Conservation (phyloP, 1,140 invertebrate species). For the Anastatus disparis region DNA sequence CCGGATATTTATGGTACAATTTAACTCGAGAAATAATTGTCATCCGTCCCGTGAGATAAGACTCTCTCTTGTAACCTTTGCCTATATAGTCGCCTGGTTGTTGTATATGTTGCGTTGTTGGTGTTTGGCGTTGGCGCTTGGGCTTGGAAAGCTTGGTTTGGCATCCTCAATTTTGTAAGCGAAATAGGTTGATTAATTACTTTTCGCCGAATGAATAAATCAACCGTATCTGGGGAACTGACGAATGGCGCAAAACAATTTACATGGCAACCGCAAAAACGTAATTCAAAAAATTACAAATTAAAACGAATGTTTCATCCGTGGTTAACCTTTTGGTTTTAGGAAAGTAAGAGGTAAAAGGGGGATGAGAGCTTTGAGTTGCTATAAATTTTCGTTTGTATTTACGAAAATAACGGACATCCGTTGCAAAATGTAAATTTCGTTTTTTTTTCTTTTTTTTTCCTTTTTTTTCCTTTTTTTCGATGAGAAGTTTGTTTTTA, state of each 20-base stretch:
- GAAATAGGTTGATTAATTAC: slow-evolving; percentile 28
- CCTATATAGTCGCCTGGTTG: too few relatives aligned
- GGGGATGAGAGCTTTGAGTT: not conserved
- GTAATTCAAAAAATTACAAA: slow-evolving; percentile 13
- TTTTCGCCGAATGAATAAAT: slow-evolving; percentile 5
- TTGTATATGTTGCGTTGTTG: too few relatives aligned
- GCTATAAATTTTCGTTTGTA: not conserved
- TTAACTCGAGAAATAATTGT: slow-evolving; percentile 40
- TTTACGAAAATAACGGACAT: too few relatives aligned
- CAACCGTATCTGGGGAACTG: too few relatives aligned
- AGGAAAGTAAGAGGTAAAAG: not conserved
- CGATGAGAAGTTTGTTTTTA: too few relatives aligned
- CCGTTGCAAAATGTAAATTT: too few relatives aligned
- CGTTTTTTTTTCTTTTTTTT: too few relatives aligned
- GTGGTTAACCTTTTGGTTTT: too few relatives aligned
- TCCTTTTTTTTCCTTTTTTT: too few relatives aligned
- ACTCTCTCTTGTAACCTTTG: not conserved
- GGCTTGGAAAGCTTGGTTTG: too few relatives aligned
- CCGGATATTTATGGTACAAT: slow-evolving; percentile 38
- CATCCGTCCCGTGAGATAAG: slow-evolving; percentile 29
- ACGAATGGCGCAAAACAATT: slow-evolving; percentile 20
- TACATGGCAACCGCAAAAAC: not conserved
- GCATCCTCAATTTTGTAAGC: slow-evolving; percentile 32
- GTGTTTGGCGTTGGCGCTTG: too few relatives aligned
- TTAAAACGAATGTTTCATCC: too few relatives aligned